Conservation (phyloP, 2,797 vertebrate species). For the Orientallactaga sibirica region DNA sequence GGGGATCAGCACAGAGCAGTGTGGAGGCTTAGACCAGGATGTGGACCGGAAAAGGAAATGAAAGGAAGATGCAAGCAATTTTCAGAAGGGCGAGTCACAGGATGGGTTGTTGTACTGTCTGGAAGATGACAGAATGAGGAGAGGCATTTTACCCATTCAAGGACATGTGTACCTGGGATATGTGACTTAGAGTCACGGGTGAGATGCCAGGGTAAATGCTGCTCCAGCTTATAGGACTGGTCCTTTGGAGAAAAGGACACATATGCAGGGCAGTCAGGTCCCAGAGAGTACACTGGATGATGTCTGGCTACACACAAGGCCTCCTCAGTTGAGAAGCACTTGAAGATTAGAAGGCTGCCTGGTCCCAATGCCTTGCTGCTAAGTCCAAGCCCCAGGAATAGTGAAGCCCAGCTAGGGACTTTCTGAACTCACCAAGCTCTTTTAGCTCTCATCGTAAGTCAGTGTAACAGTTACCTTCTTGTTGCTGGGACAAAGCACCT, state of each 20-base stretch:
- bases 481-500: no score
- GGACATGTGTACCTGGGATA: fast-evolving
- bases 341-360: neutral
- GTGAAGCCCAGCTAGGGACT: neutral
- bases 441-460: neutral
- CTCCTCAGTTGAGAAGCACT: neutral
- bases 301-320: neutral
- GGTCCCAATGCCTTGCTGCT: neutral
- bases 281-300: neutral
- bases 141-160: no score
- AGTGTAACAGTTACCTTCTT: neutral
- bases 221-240: neutral
- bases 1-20: neutral
- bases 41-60: constrained; percentile 59
- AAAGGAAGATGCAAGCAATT: constrained; percentile 20
- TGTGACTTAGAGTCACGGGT: neutral
- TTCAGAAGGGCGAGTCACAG: neutral
- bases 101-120: neutral
- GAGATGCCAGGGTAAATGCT: neutral
- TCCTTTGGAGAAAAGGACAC: neutral
- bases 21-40: neutral
- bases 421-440: neutral
- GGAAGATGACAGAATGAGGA: neutral
- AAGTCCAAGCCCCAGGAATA: neutral
- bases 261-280: neutral